Evolutionary conservation across 2,113 vertebrate species (phyloP), one percentile per base, ranked within the genome.

Genomic region (Lates calcarifer): DNA sequence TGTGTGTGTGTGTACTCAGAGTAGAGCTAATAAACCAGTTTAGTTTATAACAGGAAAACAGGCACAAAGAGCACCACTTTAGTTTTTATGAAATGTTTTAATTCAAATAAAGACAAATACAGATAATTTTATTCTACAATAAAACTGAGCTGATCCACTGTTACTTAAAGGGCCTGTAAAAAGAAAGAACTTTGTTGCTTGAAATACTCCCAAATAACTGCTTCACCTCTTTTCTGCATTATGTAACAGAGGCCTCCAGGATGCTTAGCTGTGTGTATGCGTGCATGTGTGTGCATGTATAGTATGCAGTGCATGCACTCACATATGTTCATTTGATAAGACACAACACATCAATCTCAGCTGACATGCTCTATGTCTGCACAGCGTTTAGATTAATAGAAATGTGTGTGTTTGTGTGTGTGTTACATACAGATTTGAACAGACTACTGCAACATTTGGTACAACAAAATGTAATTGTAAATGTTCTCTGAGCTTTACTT

Each of bases 41-140:
- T n/a, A 43, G 41, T 47, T 29, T 12, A 66, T 24, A 24, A 56
- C 35, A 31, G 11, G 37, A 9, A 56, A 68, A 22, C 66, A 37
- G 18, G 12, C 7, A 24, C 31, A 9, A 35, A 35, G 13, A 35
- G 33, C 67, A 20, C 7, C 14, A 12, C 35, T 20, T 28, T 5
- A 26, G 13, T 29, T 41, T 41, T 56, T 70, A 26, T 35, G 31
- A 55, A 69, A 37, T 9, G 22, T 41, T 24, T 56, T 14, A 15
- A 39, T 57, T 57, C 24, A 29, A 14, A 29, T 22, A 43, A 71
- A 71, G 35, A 22, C 22, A 57, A 57, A 37, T 29, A 57, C 41
- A 71, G 35, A 71, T 43, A 43, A 58, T 58, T 58, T 72, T 43
- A 58, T 72, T n/a, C n/a, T 26, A 31, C 26, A 33, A 15, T 45